Conservation (phyloP, 30 jellyfish, hydroid and myxozoan species). For the Aurelia coerulea region DNA sequence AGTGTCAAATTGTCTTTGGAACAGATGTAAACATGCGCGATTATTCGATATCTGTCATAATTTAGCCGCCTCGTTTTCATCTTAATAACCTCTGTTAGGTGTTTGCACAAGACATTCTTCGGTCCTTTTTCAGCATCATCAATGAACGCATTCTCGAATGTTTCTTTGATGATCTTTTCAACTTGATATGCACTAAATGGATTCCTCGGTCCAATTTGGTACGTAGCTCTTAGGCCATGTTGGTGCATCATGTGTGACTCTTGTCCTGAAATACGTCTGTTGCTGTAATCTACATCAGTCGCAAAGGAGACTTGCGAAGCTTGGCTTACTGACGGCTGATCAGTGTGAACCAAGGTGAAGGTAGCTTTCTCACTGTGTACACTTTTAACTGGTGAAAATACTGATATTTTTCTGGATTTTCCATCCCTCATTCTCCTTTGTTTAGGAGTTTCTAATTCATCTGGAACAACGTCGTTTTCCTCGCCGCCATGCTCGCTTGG, state of each 20-base stretch:
- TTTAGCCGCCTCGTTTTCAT: slow-evolving; percentile 54
- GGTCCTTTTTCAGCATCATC: slow-evolving; percentile 3
- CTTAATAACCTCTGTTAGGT: slow-evolving; percentile 60
- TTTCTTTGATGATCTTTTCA: slow-evolving; percentile 18
- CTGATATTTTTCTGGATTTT: slow-evolving; percentile 26
- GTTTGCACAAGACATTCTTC: slow-evolving; percentile 39
- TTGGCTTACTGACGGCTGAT: slow-evolving; percentile 13
- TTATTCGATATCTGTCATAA: slow-evolving; percentile 56
- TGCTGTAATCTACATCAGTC: slow-evolving; percentile 1
- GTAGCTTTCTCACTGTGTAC: background rate
- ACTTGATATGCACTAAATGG: slow-evolving; percentile 39
- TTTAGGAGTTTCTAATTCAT: background rate
- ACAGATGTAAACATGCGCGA: slow-evolving; percentile 43
- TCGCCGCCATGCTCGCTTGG: background rate
- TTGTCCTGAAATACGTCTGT: slow-evolving; percentile 28
- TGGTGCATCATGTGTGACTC: background rate
- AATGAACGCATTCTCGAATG: slow-evolving; percentile 18
- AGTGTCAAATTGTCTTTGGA: slow-evolving; percentile 44
- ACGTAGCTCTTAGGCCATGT: slow-evolving; percentile 19
- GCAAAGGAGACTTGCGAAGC: slow-evolving; percentile 13
- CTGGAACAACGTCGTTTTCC: background rate
- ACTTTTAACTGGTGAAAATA: slow-evolving; percentile 11
- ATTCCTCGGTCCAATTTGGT: slow-evolving; percentile 34
- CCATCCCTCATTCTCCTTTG: background rate
- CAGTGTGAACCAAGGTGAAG: slow-evolving; percentile 13